Evolutionary conservation across 1,140 invertebrate genomes (phyloP), one percentile per base, ranked within the genome.

Genomic region (Homarus americanus): DNA sequence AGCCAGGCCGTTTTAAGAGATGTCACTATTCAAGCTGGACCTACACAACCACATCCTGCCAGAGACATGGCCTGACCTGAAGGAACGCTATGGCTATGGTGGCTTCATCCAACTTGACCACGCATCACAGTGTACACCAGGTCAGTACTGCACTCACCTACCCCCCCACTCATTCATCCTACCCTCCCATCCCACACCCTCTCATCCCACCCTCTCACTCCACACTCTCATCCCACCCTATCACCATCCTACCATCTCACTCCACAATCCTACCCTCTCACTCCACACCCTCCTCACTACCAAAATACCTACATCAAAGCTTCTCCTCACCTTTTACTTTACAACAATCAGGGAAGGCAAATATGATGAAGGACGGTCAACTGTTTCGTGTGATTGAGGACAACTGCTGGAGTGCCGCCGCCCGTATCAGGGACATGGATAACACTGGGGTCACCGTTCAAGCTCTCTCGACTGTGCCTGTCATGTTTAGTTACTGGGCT

Each of bases 11-110:
- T 15, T 24, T 15, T 58, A 20, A 69, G 44, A 5, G 24, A 88
- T 82, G 93, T 0, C 98, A 98, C 34, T 97, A 98, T 94, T 93
- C 91, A 96, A 96, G 93, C 94, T 96, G 28, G 96, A 96, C 93
- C 93, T 96, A 9, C 96, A 96, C 93, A 95, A 94, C 32, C 96
- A 96, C 93, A 95, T 96, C 93, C 93, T 96, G 69, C 96, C 96
- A 4, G 93, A 94, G 80, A 93, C 87, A 40, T 96, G 95, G 95
- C 96, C 96, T 7, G 94, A 96, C 93, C 94, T 96, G 44, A 94
- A 94, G 93, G 93, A 96, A 95, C 93, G 95, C 28, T 96, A 95
- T 93, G 96, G 96, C 20, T 96, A 96, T 92, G 95, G 94, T 2
- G 96, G 96, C 28, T 96, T 95, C 94, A 93, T 96, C 5, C 94